A percentile compares a stretch with the other conserved stretches of the same genome.
phyloP scores from a whole-genome alignment of 2,888 invertebrate genomes.

The Trachelus stipa region DNA sequence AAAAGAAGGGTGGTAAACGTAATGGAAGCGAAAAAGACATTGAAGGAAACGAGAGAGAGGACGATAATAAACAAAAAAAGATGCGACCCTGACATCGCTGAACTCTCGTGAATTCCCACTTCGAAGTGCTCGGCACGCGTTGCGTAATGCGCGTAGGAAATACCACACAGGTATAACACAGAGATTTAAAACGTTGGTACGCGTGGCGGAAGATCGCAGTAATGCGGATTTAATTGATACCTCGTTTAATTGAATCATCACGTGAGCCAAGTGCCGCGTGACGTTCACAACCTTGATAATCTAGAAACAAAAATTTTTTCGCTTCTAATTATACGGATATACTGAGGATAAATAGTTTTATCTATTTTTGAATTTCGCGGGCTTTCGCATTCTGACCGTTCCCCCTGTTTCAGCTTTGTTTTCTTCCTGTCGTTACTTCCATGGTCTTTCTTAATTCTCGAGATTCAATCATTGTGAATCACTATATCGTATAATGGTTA shows the following conservation, averaged over 20 bases:
- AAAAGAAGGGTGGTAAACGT: background rate
- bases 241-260: background rate
- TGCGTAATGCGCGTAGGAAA: background rate
- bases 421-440: background rate
- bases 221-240: slow-evolving; percentile 36
- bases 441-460: background rate
- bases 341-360: background rate
- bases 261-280: background rate
- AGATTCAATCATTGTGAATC: background rate
- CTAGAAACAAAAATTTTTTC: background rate
- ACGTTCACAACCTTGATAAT: background rate
- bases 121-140: background rate
- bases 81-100: background rate
- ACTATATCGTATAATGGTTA: background rate
- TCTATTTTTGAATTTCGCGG: background rate
- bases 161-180: background rate
- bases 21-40: background rate
- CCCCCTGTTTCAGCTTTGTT: background rate
- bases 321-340: background rate
- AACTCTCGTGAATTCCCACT: background rate
- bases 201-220: slow-evolving; percentile 28
- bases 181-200: background rate
- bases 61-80: background rate
- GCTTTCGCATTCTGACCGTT: background rate
- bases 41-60: background rate